These are phyloP conservation scores for Drosophila tropicalis DNA, from an alignment of 1,140 invertebrate species.

Conservation along the genomic window DNA sequence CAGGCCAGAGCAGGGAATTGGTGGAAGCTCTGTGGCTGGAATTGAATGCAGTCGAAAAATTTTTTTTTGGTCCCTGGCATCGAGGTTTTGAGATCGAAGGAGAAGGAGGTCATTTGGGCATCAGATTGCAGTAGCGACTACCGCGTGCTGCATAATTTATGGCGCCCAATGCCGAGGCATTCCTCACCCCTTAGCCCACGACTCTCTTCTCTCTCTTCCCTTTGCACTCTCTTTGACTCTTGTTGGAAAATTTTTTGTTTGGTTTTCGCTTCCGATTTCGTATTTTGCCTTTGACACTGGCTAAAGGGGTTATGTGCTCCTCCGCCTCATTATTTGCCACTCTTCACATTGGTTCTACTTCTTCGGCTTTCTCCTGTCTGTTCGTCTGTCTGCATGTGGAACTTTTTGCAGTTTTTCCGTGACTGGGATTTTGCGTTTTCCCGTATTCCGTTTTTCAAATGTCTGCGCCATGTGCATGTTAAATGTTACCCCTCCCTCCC, in stretches of 20 bases:
- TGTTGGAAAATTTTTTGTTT: slow-evolving; percentile 16
- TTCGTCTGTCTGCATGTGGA: slow-evolving; percentile 48
- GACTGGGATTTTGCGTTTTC: slow-evolving; percentile 67
- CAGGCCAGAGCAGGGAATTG: background rate
- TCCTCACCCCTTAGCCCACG: too few relatives aligned
- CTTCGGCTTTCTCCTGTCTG: slow-evolving; percentile 3
- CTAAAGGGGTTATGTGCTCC: slow-evolving; percentile 62
- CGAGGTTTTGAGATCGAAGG: background rate
- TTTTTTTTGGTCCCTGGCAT: slow-evolving; percentile 17
- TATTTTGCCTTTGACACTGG: slow-evolving; percentile 78
- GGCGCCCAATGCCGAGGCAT: slow-evolving; percentile 41
- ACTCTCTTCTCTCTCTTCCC: background rate
- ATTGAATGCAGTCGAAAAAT: slow-evolving; percentile 66
- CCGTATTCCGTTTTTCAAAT: slow-evolving; percentile 74
- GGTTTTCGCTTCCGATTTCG: slow-evolving; percentile 70
- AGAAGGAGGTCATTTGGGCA: slow-evolving; percentile 49
- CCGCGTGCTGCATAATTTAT: slow-evolving; percentile 79
- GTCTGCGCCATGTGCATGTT: slow-evolving; percentile 79
- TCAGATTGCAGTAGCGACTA: slow-evolving; percentile 71
- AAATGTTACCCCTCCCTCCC: slow-evolving; percentile 44
- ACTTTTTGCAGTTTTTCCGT: slow-evolving; percentile 79
- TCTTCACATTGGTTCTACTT: background rate
- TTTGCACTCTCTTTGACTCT: background rate
- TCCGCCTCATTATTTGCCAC: slow-evolving; percentile 24
- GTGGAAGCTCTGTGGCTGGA: slow-evolving; percentile 46